Conservation (phyloP, 2,113 vertebrate species). For the Typhlomys cinereus region DNA sequence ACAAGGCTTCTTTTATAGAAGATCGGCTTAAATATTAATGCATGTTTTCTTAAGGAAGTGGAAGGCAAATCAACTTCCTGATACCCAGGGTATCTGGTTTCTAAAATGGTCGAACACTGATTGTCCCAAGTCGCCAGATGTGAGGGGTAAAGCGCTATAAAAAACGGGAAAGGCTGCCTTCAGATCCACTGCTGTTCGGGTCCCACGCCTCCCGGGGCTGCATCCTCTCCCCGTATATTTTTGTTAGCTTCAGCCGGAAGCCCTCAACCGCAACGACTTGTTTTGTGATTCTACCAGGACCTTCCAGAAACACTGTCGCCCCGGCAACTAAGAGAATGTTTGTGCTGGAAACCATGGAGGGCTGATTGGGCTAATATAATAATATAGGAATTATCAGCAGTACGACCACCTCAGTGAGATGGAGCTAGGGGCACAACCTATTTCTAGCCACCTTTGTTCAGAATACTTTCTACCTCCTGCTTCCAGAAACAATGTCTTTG, state of each 20-base stretch:
- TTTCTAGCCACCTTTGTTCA: conserved; percentile 84
- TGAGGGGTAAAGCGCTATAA: conserved; percentile 82
- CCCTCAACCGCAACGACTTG: conserved; percentile 86
- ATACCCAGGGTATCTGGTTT: conserved; percentile 92
- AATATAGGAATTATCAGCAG: conserved; percentile 73
- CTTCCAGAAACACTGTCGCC: conserved; percentile 88
- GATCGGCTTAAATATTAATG: conserved; percentile 90
- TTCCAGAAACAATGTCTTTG: conserved; percentile 86
- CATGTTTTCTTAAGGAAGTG: conserved; percentile 93
- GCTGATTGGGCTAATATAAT: conserved; percentile 74
- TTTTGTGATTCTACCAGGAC: conserved; percentile 89
- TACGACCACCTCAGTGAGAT: conserved; percentile 49
- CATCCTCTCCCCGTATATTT: conserved; percentile 91
- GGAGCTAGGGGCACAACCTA: conserved; percentile 78
- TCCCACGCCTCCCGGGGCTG: conserved; percentile 85
- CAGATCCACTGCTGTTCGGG: conserved; percentile 87
- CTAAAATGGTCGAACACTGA: conserved; percentile 85
- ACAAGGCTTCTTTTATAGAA: conserved; percentile 87
- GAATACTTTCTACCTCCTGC: conserved; percentile 76
- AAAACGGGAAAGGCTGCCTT: conserved; percentile 89
- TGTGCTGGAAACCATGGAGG: conserved; percentile 82
- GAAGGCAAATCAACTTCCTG: conserved; percentile 94
- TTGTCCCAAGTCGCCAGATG: conserved; percentile 88
- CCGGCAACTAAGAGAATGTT: conserved; percentile 86
- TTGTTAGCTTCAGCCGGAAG: conserved; percentile 92